Base-by-base conservation (phyloP, 1,140 invertebrate species). In the Diuraphis noxia region DNA sequence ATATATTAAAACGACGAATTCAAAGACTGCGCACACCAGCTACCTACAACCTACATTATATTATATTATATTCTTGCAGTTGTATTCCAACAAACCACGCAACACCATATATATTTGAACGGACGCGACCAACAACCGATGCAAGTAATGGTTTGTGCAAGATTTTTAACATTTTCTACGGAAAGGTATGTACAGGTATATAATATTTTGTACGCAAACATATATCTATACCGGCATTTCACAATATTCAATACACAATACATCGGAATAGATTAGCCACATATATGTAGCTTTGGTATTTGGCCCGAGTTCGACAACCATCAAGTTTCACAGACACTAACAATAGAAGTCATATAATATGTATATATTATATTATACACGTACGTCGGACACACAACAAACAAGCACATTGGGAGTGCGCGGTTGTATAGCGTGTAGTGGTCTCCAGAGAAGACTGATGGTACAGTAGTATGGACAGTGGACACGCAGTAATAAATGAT, bases 381-480 rank as follows among this genome's bases (percentile, higher is more conserved):
- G 9, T 10, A 36, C 21, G 38, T n/a, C 23, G 40, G 41, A 43
- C 25, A 84, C 25, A 30, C 13, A 30, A 84, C 40, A 40, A 52
- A 86, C 34, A 36, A 21, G 84, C 34, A 52, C 46, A 30, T 84
- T 41, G 82, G 41, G 82, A 43, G 85, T 38, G 17, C 30, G 25
- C 56, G 30, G 4, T 63, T 63, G 82, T 34, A 21, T 43, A 25
- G 13, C 23, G n/a, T 46, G 19, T 40, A 56, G 85, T 56, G 46
- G 46, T 56, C 23, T 36, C 25, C 34, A 36, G 34, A 89, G 63
- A 77, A 89, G 88, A 89, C 52, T 77, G 88, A 89, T 89, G 52
- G 21, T 43, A 89, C 34, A 36, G 88, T 77, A 77, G 72, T 77
- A 36, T 43, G 23, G 36, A 41, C 49, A 36, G 23, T 72, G 23